Evolutionary conservation across 2,888 invertebrate genomes (phyloP).

Genomic region (Hypomecis atomaria): DNA sequence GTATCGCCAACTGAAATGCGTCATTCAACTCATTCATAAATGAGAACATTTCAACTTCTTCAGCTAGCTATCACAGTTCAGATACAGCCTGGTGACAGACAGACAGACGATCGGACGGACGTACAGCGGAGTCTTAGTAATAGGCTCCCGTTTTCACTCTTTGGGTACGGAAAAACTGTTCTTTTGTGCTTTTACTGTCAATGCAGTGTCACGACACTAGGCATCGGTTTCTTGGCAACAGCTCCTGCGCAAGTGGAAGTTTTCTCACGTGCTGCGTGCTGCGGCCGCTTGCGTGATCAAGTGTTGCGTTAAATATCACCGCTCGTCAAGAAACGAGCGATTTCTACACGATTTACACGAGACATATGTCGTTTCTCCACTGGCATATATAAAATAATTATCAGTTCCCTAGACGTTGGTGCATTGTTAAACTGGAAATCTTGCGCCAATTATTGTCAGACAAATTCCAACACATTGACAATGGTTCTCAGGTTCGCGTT

Average conservation of each 20-base stretch:
- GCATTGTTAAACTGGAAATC: conserved; percentile 65
- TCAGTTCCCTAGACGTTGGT: conserved; percentile 64
- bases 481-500: conserved; percentile 45
- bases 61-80: too few relatives aligned
- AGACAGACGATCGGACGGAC: too few relatives aligned
- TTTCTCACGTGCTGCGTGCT: conserved; percentile 42
- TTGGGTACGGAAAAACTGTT: too few relatives aligned
- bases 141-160: too few relatives aligned
- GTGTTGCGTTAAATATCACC: conserved; percentile 25
- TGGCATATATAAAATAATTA: conserved; percentile 56
- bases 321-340: conserved; percentile 24
- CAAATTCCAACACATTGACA: conserved; percentile 50
- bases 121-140: too few relatives aligned
- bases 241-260: conserved; percentile 20
- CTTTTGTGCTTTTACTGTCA: conserved; percentile 1
- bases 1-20: too few relatives aligned
- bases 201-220: background rate
- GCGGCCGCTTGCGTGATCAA: conserved; percentile 42
- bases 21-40: too few relatives aligned
- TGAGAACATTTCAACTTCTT: too few relatives aligned
- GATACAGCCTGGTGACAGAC: too few relatives aligned
- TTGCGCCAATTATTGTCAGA: conserved; percentile 62
- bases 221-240: conserved; percentile 20
- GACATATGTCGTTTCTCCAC: conserved; percentile 47
- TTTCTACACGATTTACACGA: conserved; percentile 36